phyloP scores from a whole-genome alignment of 1,140 invertebrate species.

The Drosophila athabasca region DNA sequence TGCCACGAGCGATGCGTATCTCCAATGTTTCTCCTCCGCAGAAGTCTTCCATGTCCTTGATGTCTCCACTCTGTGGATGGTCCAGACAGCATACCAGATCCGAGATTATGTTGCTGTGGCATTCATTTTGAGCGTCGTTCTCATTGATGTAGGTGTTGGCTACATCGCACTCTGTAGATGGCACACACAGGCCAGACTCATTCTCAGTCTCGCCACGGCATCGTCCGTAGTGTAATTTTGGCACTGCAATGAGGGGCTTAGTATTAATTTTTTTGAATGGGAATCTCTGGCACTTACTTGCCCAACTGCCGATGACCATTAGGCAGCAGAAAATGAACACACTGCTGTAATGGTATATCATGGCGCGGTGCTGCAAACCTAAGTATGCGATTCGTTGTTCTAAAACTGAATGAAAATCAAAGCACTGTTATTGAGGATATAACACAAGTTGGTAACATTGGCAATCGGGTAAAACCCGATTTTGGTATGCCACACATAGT shows the following conservation, averaged over 20 bases:
- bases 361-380: no score
- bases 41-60: no score
- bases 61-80: neutral
- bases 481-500: no score
- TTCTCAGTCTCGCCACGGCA: constrained; percentile 5
- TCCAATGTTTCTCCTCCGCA: neutral
- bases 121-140: constrained; percentile 4
- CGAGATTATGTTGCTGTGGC: constrained; percentile 1
- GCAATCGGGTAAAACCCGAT: no score
- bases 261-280: neutral
- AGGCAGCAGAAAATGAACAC: neutral
- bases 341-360: no score
- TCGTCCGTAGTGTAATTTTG: constrained; percentile 41
- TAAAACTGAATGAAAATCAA: no score
- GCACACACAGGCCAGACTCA: constrained; percentile 30
- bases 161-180: constrained; percentile 21
- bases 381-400: no score
- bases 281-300: constrained; percentile 4
- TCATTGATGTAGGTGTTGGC: neutral
- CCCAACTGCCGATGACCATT: neutral
- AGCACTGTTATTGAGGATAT: no score
- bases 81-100: constrained; percentile 46
- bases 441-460: no score
- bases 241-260: constrained; percentile 6
- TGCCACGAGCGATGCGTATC: constrained; percentile 37